Evolutionary conservation across 2,888 invertebrate species (phyloP).

Genomic region (Rhingia campestris): DNA sequence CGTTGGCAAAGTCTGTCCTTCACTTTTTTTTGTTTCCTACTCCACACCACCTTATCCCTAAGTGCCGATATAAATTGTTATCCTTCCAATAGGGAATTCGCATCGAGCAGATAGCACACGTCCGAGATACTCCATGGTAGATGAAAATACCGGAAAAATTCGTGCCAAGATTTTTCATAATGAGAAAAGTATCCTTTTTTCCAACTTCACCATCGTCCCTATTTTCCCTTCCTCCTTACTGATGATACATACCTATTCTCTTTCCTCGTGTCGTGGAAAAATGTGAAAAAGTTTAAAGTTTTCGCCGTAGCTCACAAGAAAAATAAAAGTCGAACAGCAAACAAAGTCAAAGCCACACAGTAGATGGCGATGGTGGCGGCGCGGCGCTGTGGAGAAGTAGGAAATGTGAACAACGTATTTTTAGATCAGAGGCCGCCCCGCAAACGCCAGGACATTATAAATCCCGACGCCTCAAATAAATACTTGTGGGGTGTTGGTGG

Average conservation of each 20-base stretch:
- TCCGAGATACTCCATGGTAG: slow-evolving; percentile 47
- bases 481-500: slow-evolving; percentile 59
- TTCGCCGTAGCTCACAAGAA: slow-evolving; percentile 3
- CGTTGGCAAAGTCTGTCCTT: slow-evolving; percentile 8
- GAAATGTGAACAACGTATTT: slow-evolving; percentile 29
- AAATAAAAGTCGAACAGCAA: slow-evolving; percentile 59
- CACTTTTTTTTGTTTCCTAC: neutral
- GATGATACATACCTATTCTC: neutral
- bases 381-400: slow-evolving; percentile 9
- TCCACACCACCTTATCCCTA: slow-evolving; percentile 20
- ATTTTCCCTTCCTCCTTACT: neutral
- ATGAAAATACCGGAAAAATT: slow-evolving; percentile 72
- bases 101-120: slow-evolving; percentile 68
- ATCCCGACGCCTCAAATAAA: slow-evolving; percentile 70
- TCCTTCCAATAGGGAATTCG: slow-evolving; percentile 47
- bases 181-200: slow-evolving; percentile 69
- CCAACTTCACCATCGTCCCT: slow-evolving; percentile 23
- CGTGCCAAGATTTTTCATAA: slow-evolving; percentile 73
- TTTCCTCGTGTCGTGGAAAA: slow-evolving; percentile 10
- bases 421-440: slow-evolving; percentile 44
- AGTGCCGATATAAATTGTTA: slow-evolving; percentile 64
- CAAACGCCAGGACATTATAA: slow-evolving; percentile 61
- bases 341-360: slow-evolving; percentile 33
- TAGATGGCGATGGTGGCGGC: slow-evolving; percentile 8
- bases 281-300: slow-evolving; percentile 45